Evolutionary conservation across 2,797 vertebrate species (phyloP).

Genomic region (Momotus momota): DNA sequence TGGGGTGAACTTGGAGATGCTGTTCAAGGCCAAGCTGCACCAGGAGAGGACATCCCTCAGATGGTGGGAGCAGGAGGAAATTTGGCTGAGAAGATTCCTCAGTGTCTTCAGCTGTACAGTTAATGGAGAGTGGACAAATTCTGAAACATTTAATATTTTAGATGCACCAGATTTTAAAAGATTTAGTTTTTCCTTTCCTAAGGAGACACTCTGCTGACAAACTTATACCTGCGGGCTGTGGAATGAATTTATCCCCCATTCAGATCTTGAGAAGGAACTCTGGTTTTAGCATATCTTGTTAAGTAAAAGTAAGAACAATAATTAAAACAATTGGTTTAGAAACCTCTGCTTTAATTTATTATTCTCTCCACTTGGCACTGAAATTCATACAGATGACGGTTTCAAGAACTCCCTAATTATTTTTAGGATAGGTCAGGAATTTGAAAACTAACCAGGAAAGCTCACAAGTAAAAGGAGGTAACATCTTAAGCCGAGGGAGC

Average conservation of each 20-base stretch:
- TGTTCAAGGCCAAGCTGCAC: not conserved
- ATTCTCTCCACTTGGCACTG: not conserved
- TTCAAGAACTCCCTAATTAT: constrained; percentile 45
- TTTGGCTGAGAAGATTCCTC: not conserved
- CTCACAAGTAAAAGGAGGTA: not conserved
- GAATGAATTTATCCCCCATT: not conserved
- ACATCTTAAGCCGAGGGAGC: not conserved
- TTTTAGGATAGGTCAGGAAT: constrained; percentile 21
- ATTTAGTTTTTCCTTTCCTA: not conserved
- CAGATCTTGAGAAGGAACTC: not conserved
- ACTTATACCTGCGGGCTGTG: not conserved
- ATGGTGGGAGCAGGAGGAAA: not conserved
- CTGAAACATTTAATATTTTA: not conserved
- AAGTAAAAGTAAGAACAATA: not conserved
- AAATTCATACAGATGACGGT: not conserved
- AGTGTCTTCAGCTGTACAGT: not conserved
- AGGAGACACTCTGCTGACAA: not conserved
- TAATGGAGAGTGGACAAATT: not conserved
- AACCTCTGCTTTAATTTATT: constrained; percentile 10
- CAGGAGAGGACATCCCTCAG: not conserved
- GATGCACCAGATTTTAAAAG: not conserved
- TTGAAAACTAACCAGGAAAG: not conserved
- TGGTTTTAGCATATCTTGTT: not conserved
- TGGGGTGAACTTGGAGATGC: not conserved
- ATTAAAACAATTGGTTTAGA: not conserved